A percentile compares a stretch with the other conserved stretches of the same genome.
Conservation (phyloP, 2,113 vertebrate genomes). For the Atractosteus spatula region DNA sequence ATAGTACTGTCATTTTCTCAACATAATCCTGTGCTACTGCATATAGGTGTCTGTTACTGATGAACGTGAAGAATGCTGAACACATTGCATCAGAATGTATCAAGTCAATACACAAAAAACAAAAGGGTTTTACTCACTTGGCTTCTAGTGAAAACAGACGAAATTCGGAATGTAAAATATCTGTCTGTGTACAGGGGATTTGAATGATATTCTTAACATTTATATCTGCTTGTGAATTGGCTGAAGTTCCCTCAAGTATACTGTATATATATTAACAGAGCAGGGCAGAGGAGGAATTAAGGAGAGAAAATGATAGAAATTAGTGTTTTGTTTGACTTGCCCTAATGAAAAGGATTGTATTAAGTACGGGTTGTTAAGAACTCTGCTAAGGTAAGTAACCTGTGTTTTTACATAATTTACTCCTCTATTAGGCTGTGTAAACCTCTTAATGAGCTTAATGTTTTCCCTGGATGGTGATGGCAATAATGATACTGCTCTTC, state of each 20-base stretch:
- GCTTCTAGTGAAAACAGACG: too few species aligned
- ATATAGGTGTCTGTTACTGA: too few species aligned
- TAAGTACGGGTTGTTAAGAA: conserved; percentile 11
- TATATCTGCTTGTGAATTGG: background rate
- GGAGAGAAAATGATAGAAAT: background rate
- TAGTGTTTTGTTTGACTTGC: background rate
- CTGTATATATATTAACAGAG: background rate
- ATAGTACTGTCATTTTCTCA: too few species aligned
- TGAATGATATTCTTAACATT: background rate
- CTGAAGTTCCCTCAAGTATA: background rate
- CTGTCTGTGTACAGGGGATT: background rate
- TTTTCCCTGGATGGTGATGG: conserved; percentile 8
- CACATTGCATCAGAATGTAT: too few species aligned
- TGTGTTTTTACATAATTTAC: conserved; percentile 36
- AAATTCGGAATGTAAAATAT: conserved; percentile 1
- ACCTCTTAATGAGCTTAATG: conserved; percentile 33
- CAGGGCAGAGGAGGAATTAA: background rate
- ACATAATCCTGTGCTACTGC: too few species aligned
- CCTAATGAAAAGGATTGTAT: background rate
- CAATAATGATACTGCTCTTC: too few species aligned
- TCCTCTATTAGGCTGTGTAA: conserved; percentile 29
- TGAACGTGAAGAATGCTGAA: too few species aligned
- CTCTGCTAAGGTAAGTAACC: conserved; percentile 22
- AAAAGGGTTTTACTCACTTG: too few species aligned
- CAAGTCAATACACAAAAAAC: too few species aligned